These are phyloP conservation scores for Nemurella pictetii DNA, from an alignment of 2,888 invertebrate genomes.

Conservation along the genomic window DNA sequence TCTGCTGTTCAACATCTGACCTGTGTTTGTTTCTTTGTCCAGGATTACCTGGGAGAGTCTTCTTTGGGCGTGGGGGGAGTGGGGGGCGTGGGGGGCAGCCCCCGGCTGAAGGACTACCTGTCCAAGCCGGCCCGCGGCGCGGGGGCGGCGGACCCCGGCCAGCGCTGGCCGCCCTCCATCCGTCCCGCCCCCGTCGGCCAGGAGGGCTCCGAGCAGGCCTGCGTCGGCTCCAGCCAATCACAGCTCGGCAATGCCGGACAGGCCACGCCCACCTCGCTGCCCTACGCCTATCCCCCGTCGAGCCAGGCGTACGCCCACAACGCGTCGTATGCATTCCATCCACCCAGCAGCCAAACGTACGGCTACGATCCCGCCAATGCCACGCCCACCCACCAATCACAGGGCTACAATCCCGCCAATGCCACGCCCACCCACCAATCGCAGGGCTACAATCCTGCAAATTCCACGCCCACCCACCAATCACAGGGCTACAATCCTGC, in stretches of 20 bases:
- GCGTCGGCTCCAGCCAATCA: not conserved
- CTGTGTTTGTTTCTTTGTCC: too few species aligned
- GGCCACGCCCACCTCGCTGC: constrained; percentile 25
- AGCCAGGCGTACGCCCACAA: not conserved
- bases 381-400: too few species aligned
- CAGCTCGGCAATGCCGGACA: not conserved
- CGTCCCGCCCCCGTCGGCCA: constrained; percentile 75
- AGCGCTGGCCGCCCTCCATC: constrained; percentile 56
- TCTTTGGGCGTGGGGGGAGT: too few species aligned
- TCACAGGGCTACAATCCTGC: not conserved
- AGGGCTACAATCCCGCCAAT: too few species aligned
- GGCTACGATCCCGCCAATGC: not conserved
- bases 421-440: not conserved
- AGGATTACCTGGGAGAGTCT: not conserved
- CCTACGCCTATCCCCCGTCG: constrained; percentile 12
- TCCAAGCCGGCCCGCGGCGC: not conserved
- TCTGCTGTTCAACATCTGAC: too few species aligned
- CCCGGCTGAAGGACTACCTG: not conserved
- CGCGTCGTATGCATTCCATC: not conserved
- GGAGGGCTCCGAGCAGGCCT: constrained; percentile 54
- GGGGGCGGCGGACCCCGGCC: not conserved
- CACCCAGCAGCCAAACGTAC: not conserved
- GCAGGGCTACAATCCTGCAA: not conserved
- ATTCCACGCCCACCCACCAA: not conserved
- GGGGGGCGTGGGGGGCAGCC: not conserved